Evolutionary conservation across 2,797 vertebrate species (phyloP).

Genomic region (Uromys caudimaculatus): DNA sequence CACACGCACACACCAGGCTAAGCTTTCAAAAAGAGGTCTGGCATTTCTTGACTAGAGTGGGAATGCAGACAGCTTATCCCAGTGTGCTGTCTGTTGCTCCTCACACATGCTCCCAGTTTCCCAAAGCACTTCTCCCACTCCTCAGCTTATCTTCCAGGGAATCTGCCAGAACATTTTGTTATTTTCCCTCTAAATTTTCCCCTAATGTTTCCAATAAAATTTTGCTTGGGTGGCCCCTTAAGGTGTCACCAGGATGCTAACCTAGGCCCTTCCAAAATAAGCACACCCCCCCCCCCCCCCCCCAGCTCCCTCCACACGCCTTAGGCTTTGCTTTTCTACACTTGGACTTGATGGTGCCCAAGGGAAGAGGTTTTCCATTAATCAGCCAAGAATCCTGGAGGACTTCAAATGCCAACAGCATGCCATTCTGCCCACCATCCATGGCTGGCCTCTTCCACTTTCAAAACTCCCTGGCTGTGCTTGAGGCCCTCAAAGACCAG

Average conservation of each 20-base stretch:
- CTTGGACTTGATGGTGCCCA: not conserved
- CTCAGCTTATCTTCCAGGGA: constrained; percentile 19
- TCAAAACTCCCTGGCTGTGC: not conserved
- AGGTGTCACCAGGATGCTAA: constrained; percentile 20
- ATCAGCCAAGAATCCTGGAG: not conserved
- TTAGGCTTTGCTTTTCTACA: not conserved
- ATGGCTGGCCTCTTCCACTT: not conserved
- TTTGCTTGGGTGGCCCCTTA: constrained; percentile 50
- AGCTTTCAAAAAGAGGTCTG: not conserved
- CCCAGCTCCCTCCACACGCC: not conserved
- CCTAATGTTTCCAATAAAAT: constrained; percentile 31
- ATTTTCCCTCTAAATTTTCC: constrained; percentile 51
- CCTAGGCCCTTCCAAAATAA: constrained; percentile 11
- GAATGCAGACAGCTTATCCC: not conserved
- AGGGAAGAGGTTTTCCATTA: constrained; percentile 4
- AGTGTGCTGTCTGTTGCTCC: not conserved
- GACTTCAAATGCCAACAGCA: not conserved
- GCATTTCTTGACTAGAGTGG: not conserved
- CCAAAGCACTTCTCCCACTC: not conserved
- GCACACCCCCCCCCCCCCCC: not conserved
- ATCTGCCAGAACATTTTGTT: constrained; percentile 32
- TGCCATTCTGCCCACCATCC: not conserved
- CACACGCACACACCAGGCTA: not conserved
- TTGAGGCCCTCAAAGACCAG: not conserved
- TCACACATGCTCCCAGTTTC: not conserved